Evolutionary conservation across 1,140 invertebrate species (phyloP).

Genomic region (Drosophila seguyi): DNA sequence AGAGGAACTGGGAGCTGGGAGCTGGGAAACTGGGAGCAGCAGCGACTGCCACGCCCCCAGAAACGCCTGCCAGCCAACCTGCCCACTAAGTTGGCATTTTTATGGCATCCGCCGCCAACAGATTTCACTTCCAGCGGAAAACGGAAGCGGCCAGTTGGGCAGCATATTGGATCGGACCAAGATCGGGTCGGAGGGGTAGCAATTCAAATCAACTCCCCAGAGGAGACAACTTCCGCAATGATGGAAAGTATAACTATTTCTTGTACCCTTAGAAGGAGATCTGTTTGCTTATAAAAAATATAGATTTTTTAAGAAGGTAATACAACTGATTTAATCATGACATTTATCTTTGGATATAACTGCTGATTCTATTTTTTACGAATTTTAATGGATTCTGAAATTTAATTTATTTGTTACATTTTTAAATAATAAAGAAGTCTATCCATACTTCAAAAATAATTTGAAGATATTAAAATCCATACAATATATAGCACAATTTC

Average conservation of each 20-base stretch:
- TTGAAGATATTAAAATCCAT: no score
- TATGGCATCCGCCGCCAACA: conserved; percentile 72
- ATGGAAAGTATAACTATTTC: no score
- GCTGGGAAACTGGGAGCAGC: no score
- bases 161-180: conserved; percentile 2
- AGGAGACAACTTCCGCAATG: no score
- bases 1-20: no score
- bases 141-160: conserved; percentile 74
- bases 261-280: not conserved
- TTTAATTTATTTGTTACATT: not conserved
- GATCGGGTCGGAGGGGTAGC: conserved; percentile 11
- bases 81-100: conserved; percentile 72
- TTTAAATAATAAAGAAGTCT: not conserved
- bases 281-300: no score
- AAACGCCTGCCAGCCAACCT: conserved; percentile 3
- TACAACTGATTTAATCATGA: not conserved
- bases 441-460: no score
- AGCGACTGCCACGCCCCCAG: no score
- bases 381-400: no score
- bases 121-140: conserved; percentile 83
- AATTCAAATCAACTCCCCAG: conserved; percentile 48
- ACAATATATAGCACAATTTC: no score
- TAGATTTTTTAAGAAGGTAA: no score
- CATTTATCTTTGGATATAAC: not conserved
- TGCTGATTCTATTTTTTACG: no score